These are phyloP conservation scores for Meandrusa payeni DNA, from an alignment of 2,888 invertebrate species.

Conservation along the genomic window DNA sequence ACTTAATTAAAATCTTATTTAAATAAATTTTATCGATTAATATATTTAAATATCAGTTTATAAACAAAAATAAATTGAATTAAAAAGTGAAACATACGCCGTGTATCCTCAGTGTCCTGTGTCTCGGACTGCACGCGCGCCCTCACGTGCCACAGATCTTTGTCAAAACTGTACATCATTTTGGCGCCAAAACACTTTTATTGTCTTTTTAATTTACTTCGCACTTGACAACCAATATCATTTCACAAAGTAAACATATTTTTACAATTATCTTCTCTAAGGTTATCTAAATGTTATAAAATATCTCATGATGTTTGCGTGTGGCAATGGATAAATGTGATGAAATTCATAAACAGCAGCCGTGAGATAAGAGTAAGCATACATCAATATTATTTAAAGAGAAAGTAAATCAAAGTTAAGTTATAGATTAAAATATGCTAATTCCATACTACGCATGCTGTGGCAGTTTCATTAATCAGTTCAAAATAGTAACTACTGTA, in stretches of 20 bases:
- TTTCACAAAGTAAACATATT: slow-evolving; percentile 2
- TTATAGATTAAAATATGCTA: too few relatives aligned
- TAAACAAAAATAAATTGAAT: too few relatives aligned
- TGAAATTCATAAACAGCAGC: slow-evolving; percentile 7
- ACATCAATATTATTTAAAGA: background rate
- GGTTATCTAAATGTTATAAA: slow-evolving; percentile 16
- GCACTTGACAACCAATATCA: slow-evolving; percentile 2
- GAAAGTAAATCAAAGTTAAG: background rate
- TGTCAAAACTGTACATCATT: slow-evolving; percentile 72
- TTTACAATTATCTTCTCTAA: slow-evolving; percentile 4
- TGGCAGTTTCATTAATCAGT: too few relatives aligned
- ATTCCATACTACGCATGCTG: too few relatives aligned
- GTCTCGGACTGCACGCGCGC: slow-evolving; percentile 48
- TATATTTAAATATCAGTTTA: too few relatives aligned
- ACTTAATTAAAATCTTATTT: too few relatives aligned
- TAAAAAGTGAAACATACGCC: slow-evolving; percentile 34
- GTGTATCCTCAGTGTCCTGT: slow-evolving; percentile 37
- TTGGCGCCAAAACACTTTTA: slow-evolving; percentile 2
- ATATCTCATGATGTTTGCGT: slow-evolving; percentile 4
- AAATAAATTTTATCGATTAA: too few relatives aligned
- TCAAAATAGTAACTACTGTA: too few relatives aligned
- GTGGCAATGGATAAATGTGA: slow-evolving; percentile 7
- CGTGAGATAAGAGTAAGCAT: background rate
- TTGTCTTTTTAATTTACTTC: background rate
- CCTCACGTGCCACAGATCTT: slow-evolving; percentile 71